These are phyloP conservation scores for Pandion haliaetus DNA, from an alignment of 2,113 vertebrate species.

Conservation along the genomic window DNA sequence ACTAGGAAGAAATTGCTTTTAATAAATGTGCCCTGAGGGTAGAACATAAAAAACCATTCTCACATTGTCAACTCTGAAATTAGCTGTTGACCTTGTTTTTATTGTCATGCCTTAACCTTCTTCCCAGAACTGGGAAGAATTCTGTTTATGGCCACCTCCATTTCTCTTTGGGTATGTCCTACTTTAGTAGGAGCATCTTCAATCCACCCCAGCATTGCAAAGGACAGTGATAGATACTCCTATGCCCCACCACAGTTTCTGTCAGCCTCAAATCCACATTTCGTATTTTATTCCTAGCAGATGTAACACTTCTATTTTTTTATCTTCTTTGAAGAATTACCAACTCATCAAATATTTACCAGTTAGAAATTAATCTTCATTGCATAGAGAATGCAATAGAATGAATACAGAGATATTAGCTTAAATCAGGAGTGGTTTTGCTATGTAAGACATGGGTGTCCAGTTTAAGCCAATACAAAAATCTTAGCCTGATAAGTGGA, in stretches of 20 bases:
- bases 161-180: not conserved
- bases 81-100: not conserved
- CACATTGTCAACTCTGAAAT: not conserved
- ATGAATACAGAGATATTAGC: not conserved
- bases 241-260: not conserved
- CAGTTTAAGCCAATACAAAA: not conserved
- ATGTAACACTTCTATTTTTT: not conserved
- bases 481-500: not conserved
- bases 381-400: not conserved
- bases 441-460: not conserved
- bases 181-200: not conserved
- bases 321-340: not conserved
- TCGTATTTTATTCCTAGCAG: not conserved
- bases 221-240: not conserved
- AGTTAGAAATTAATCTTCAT: not conserved
- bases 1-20: not conserved
- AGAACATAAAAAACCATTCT: not conserved
- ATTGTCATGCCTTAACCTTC: not conserved
- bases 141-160: not conserved
- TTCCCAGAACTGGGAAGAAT: not conserved
- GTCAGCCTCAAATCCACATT: not conserved
- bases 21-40: not conserved
- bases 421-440: not conserved
- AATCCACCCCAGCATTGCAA: not conserved
- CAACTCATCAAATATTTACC: not conserved